Evolutionary conservation across 2,888 invertebrate genomes (phyloP), one percentile per base, ranked within the genome.

Genomic region (Ichneumoninae sp.): DNA sequence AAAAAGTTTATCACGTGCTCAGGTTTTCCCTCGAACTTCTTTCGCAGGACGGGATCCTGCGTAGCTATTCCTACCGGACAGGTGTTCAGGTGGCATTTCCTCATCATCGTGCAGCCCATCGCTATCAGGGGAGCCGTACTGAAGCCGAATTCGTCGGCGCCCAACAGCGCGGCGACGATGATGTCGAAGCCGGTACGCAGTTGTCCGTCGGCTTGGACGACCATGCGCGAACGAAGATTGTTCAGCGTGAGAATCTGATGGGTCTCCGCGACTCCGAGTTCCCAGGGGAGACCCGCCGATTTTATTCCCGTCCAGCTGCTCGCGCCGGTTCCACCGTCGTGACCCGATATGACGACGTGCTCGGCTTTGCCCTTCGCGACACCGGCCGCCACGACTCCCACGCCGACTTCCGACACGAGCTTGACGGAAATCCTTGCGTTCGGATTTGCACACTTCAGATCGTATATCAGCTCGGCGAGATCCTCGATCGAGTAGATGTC

Each of bases 401-500:
- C 99, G 1, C 99, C 99, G 4, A 99, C 98, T 95, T 99, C 99
- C 0, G 99, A 99, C 1, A 99, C 99, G 33, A 99, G 95, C 94
- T 99, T 99, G 1, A 99, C 99, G 36, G 99, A 99, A 90, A 99
- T 98, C 85, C 99, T 95, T 0, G 99, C 99, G 77, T 95, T 95
- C 0, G 99, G 99, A 95, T 99, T 99, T 85, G 99, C 98, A 92
- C 98, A 98, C 94, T 99, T 99, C 87, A 99, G 95, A 94, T 99
- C 99, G 93, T 99, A 99, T 92, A 99, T 99, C 78, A 99, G 95
- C 94, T 99, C 98, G 0, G 99, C 98, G 90, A 99, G 95, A 95
- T 99, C 99, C 94, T 99, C 99, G 93, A 99, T 99, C 71, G 99
- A 99, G 95, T 99, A 99, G 94, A 99, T 99, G 92, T 99, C 99